Evolutionary conservation across 2,113 vertebrate genomes (phyloP), one percentile per base, ranked within the genome.

Genomic region (Campylomormyrus numenius): DNA sequence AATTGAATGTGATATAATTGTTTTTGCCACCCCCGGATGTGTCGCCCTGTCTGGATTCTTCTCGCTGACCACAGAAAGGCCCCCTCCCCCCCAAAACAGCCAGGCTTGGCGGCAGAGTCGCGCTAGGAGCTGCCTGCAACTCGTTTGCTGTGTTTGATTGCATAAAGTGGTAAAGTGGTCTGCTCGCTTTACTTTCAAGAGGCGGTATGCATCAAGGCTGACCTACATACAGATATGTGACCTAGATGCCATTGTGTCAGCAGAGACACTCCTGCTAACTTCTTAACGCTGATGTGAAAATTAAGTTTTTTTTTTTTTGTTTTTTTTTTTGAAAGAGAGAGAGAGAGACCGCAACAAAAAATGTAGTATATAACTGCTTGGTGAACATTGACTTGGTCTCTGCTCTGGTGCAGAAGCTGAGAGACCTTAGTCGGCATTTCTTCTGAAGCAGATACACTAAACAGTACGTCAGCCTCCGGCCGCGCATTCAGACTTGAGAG

Each of bases 151-250:
- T 19, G 35, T 19, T 8, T 42, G 74, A 80, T 80, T 80, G 74
- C 31, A 1, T n/a, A 42, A 80, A 80, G 13, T 42, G 35, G 13
- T 19, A 42, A 42, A 77, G 27, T 80, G 5, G 74, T 42, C 74
- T 6, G 35, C 35, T 48, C 83, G 39, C 42, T n/a, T 85, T 42
- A 42, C 77, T 45, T 24, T 46, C 21, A 85, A 24, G 83, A 45
- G 46, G 83, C 24, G 39, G 7, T 85, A 21, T 85, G 42, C 19
- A 42, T 85, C 83, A 21, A 46, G 83, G 83, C 21, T 85, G 83
- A 85, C 83, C 83, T 85, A 85, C 45, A 85, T 85, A 85, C 45
- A 83, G 39, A 35, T 42, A 85, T n/a, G 83, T 85, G 83, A 85
- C 83, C 83, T 85, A 85, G 83, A 85, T 85, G 83, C 39, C 45